A percentile compares a stretch with the other conserved stretches of the same genome.
phyloP scores from a whole-genome alignment of 1,140 invertebrate species.

The Drosophila quadrilineata region DNA sequence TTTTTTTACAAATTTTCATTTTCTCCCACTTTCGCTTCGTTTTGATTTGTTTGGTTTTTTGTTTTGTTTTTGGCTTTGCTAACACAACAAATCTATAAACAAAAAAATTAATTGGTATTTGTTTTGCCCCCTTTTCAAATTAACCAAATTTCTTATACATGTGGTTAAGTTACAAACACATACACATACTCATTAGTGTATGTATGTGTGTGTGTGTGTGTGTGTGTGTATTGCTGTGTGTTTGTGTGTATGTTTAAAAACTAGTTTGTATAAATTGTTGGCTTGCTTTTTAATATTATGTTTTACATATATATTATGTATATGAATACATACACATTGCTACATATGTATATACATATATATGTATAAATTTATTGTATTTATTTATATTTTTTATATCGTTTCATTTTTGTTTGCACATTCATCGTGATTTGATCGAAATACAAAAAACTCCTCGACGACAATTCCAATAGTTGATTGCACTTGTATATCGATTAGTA shows the following conservation, averaged over 20 bases:
- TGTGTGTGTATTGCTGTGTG: constrained; percentile 18
- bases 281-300: constrained; percentile 48
- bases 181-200: too few relatives aligned
- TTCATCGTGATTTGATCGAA: constrained; percentile 41
- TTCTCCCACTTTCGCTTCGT: neutral
- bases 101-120: constrained; percentile 17
- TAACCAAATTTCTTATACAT: constrained; percentile 35
- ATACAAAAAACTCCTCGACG: constrained; percentile 56
- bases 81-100: constrained; percentile 36
- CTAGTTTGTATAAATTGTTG: constrained; percentile 54
- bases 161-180: constrained; percentile 22
- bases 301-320: constrained; percentile 8
- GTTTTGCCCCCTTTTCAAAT: constrained; percentile 25
- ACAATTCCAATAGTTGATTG: too few relatives aligned
- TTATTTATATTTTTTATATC: constrained; percentile 5
- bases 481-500: constrained; percentile 24
- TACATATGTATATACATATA: constrained; percentile 7
- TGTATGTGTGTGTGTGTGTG: constrained; percentile 20
- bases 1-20: constrained; percentile 9
- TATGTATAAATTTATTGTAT: constrained; percentile 5
- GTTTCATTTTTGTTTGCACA: constrained; percentile 2
- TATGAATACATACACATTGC: constrained; percentile 5
- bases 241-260: constrained; percentile 33
- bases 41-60: too few relatives aligned
- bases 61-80: constrained; percentile 17